Evolutionary conservation across 2,797 vertebrate genomes (phyloP).

Genomic region (Myotis daubentonii): DNA sequence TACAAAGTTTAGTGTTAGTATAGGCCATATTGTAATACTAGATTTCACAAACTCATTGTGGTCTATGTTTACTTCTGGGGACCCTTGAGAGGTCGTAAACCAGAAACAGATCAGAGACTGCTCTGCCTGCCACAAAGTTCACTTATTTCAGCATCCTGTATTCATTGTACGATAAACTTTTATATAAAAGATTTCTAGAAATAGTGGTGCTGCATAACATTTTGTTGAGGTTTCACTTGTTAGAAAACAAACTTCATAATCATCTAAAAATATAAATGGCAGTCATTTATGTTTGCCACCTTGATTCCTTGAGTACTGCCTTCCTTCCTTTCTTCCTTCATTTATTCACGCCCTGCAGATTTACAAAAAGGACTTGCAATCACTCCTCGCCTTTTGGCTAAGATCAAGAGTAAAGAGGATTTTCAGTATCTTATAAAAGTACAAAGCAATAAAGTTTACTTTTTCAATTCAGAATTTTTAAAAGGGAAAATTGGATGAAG

Average conservation of each 20-base stretch:
- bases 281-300: neutral
- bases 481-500: neutral
- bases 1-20: constrained; percentile 18
- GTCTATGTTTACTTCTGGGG: neutral
- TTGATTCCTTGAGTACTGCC: neutral
- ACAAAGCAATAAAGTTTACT: neutral
- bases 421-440: neutral
- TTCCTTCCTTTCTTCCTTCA: neutral
- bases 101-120: neutral
- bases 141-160: neutral
- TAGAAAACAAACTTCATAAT: neutral
- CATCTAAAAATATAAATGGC: neutral
- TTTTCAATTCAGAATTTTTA: neutral
- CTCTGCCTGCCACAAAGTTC: neutral
- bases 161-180: neutral
- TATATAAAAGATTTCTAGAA: constrained; percentile 8
- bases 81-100: neutral
- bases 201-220: neutral
- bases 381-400: neutral
- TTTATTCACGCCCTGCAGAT: neutral
- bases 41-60: neutral
- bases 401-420: neutral
- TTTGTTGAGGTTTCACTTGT: constrained; percentile 24
- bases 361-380: neutral
- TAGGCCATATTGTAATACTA: neutral